Percentiles rank a stretch among this genome's conserved stretches.
phyloP scores from a whole-genome alignment of 2,888 invertebrate species.

The Fragum sueziense region DNA sequence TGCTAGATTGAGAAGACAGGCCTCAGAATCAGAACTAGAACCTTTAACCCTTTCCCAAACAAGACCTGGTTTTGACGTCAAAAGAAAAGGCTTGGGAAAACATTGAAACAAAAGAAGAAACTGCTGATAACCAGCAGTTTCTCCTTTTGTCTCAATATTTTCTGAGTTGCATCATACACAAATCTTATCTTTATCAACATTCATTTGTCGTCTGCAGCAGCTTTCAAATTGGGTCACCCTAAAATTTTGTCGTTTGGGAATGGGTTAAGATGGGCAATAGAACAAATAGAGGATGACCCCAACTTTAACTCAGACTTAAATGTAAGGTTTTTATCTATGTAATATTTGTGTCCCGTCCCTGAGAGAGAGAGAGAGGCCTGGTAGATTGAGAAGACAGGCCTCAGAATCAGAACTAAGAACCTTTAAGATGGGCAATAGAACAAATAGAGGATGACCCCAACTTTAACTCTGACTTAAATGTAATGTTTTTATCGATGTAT shows the following conservation, averaged over 20 bases:
- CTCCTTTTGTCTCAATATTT: no score
- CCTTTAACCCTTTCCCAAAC: no score
- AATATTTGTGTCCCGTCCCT: neutral
- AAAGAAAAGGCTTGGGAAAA: no score
- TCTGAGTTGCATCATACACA: no score
- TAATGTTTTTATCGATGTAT: no score
- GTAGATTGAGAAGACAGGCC: slow-evolving; percentile 27
- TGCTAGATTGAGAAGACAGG: slow-evolving; percentile 16
- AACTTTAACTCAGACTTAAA: slow-evolving; percentile 12
- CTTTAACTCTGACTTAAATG: neutral
- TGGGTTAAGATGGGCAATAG: slow-evolving; percentile 59
- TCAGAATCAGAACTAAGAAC: slow-evolving; percentile 59
- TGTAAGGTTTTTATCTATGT: neutral
- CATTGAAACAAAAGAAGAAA: no score
- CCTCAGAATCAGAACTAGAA: slow-evolving; percentile 56
- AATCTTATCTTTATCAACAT: no score
- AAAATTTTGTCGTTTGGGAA: no score
- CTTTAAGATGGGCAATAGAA: slow-evolving; percentile 59
- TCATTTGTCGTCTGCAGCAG: no score
- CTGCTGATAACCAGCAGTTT: no score
- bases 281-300: slow-evolving; percentile 59
- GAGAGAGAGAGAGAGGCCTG: slow-evolving; percentile 32
- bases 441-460: slow-evolving; percentile 59
- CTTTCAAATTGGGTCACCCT: no score
- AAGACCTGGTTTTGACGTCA: no score